Evolutionary conservation across 2,888 invertebrate species (phyloP).

Genomic region (Halocaridina rubra): DNA sequence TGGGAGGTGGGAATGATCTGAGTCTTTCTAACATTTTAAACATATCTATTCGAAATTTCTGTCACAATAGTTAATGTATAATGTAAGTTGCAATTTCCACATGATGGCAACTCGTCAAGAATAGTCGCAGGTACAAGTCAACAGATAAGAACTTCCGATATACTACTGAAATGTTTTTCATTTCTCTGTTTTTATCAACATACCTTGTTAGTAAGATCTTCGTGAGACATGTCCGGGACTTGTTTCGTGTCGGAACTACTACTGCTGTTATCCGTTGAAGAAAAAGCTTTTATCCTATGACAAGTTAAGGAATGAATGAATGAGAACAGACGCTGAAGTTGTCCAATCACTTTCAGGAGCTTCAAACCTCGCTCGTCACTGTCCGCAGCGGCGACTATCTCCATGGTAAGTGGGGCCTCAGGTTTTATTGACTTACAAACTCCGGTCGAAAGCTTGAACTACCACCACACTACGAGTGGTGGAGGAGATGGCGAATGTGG

Average conservation of each 20-base stretch:
- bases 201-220: slow-evolving; percentile 38
- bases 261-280: too few relatives aligned
- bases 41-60: too few relatives aligned
- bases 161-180: too few relatives aligned
- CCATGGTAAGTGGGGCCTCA: slow-evolving; percentile 37
- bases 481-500: not conserved
- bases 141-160: too few relatives aligned
- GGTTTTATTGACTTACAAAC: slow-evolving; percentile 26
- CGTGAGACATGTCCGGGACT: slow-evolving; percentile 36
- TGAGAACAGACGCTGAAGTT: slow-evolving; percentile 26
- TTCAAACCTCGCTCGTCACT: slow-evolving; percentile 62
- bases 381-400: slow-evolving; percentile 63
- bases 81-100: too few relatives aligned
- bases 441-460: slow-evolving; percentile 25
- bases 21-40: too few relatives aligned
- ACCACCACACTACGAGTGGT: not conserved
- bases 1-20: too few relatives aligned
- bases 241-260: not conserved
- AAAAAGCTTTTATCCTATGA: not conserved
- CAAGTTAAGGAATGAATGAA: slow-evolving; percentile 36
- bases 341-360: slow-evolving; percentile 47
- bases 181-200: too few relatives aligned
- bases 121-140: too few relatives aligned
- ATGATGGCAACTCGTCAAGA: too few relatives aligned
- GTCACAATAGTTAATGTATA: too few relatives aligned